Conservation (phyloP, 2,113 vertebrate genomes). For the Phylloscopus trochiloides region DNA sequence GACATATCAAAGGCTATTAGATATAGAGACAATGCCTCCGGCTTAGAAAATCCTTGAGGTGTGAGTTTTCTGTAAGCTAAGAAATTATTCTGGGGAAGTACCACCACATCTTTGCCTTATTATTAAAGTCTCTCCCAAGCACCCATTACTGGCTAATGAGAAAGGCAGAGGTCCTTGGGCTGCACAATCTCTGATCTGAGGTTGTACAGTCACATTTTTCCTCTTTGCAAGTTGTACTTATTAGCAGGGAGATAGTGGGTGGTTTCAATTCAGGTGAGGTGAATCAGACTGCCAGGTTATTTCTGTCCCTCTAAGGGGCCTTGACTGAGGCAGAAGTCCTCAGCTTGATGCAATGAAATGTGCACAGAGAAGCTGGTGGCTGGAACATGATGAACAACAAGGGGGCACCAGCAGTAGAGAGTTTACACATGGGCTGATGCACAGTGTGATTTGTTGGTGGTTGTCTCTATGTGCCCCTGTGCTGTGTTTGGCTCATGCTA, state of each 20-base stretch:
- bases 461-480: background rate
- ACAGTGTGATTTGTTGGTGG: background rate
- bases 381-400: background rate
- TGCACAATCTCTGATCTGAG: background rate
- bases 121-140: background rate
- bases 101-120: background rate
- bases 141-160: background rate
- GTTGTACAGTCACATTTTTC: background rate
- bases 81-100: background rate
- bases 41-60: background rate
- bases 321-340: background rate
- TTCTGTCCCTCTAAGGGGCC: background rate
- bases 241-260: background rate
- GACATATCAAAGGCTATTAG: background rate
- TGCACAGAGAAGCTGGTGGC: background rate
- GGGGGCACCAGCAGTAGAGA: background rate
- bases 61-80: background rate
- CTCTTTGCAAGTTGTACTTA: background rate
- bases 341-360: background rate
- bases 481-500: accelerated
- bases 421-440: background rate
- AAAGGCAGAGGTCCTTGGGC: background rate
- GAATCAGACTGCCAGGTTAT: background rate
- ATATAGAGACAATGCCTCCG: background rate
- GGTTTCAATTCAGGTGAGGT: background rate